A percentile compares a stretch with the other conserved stretches of the same genome.
Conservation (phyloP, 53 echinoderm and acorn worm genomes). For the Luidia sarsii region DNA sequence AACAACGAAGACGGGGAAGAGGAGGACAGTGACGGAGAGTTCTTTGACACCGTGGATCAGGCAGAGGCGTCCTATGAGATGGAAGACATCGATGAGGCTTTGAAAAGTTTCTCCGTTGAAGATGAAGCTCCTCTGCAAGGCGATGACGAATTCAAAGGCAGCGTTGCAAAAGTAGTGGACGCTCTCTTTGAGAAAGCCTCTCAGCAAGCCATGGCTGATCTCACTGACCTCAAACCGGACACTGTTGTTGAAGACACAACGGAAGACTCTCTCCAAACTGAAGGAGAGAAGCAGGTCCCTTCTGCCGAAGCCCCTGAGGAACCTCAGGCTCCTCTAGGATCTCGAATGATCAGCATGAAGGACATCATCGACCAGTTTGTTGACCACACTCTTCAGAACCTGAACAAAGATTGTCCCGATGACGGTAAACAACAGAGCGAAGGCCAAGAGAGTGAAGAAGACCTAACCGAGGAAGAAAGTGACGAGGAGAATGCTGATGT, state of each 20-base stretch:
- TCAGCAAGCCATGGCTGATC: slow-evolving; percentile 4
- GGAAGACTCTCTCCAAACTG: not conserved
- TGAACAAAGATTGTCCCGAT: slow-evolving; percentile 25
- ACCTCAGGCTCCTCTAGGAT: not conserved
- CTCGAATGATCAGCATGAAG: slow-evolving; percentile 42
- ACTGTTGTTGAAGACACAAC: not conserved
- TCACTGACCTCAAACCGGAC: not conserved
- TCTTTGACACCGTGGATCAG: slow-evolving; percentile 47
- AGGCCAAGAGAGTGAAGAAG: not conserved
- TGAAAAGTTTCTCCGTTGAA: not conserved
- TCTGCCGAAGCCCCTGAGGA: not conserved
- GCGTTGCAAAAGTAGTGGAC: slow-evolving; percentile 7
- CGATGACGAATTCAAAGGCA: slow-evolving; percentile 19
- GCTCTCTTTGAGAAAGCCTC: slow-evolving; percentile 58
- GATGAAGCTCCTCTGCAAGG: not conserved
- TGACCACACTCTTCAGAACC: slow-evolving; percentile 33
- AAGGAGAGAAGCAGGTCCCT: not conserved
- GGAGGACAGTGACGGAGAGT: slow-evolving; percentile 20
- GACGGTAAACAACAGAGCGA: too few relatives aligned
- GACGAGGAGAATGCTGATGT: slow-evolving; percentile 27
- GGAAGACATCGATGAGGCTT: not conserved
- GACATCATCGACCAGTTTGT: slow-evolving; percentile 48
- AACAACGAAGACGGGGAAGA: slow-evolving; percentile 25
- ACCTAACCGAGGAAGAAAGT: slow-evolving; percentile 8
- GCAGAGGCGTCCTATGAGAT: slow-evolving; percentile 3